These are phyloP conservation scores for Meghimatium bilineatum DNA, from an alignment of 2,888 invertebrate genomes.

Conservation along the genomic window DNA sequence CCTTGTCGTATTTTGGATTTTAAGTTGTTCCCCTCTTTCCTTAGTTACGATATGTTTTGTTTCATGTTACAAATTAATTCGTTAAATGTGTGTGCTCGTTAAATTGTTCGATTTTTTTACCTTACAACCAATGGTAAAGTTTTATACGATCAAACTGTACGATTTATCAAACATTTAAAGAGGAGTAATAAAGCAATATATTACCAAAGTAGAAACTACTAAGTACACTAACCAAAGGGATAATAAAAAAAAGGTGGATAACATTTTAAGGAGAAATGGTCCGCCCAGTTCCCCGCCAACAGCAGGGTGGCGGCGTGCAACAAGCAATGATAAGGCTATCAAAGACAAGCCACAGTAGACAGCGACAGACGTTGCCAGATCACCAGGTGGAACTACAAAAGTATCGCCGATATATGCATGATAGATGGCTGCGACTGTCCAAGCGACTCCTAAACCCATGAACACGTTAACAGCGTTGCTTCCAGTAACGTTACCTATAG, in stretches of 20 bases:
- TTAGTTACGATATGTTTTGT: too few species aligned
- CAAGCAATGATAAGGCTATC: conserved; percentile 87
- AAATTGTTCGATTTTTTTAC: too few species aligned
- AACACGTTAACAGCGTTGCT: conserved; percentile 83
- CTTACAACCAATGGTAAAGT: too few species aligned
- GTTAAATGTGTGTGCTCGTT: too few species aligned
- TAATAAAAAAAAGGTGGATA: conserved; percentile 87
- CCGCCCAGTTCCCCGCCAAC: conserved; percentile 94
- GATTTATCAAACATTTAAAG: not conserved
- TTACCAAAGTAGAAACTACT: conserved; percentile 93
- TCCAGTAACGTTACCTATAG: conserved; percentile 82
- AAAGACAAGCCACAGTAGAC: conserved; percentile 94
- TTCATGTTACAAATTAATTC: too few species aligned
- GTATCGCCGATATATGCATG: conserved; percentile 65
- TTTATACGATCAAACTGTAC: too few species aligned
- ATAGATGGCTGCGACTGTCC: conserved; percentile 81
- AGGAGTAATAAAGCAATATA: conserved; percentile 87
- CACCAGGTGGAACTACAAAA: conserved; percentile 82
- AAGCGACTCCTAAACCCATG: conserved; percentile 81
- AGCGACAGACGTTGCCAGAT: conserved; percentile 97
- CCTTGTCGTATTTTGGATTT: too few species aligned
- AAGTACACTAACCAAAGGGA: conserved; percentile 94
- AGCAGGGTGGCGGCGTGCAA: conserved; percentile 86
- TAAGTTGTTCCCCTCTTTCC: too few species aligned
- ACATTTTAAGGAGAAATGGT: conserved; percentile 83